These are phyloP conservation scores for Oryzias curvinotus DNA, from an alignment of 2,113 vertebrate species.

Conservation along the genomic window DNA sequence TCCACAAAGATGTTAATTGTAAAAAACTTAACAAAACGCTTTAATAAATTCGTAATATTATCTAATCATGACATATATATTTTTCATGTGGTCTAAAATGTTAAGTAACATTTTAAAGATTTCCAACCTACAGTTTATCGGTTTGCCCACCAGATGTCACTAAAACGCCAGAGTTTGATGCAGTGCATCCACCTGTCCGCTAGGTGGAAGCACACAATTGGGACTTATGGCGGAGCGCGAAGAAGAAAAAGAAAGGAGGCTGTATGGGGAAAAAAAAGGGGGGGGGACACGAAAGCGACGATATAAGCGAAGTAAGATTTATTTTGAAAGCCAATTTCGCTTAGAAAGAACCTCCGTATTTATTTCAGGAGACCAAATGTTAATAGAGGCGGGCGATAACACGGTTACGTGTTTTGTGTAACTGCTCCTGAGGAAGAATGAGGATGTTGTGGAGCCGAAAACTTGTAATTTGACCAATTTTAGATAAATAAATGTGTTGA, in stretches of 20 bases:
- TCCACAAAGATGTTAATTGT: not conserved
- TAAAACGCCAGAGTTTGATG: not conserved
- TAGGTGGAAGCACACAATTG: constrained; percentile 11
- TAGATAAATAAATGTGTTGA: too few relatives aligned
- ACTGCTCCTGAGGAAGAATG: too few relatives aligned
- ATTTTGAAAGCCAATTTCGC: too few relatives aligned
- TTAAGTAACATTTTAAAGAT: too few relatives aligned
- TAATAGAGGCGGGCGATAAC: too few relatives aligned
- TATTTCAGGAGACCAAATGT: too few relatives aligned
- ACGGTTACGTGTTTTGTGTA: too few relatives aligned
- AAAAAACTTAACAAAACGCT: not conserved
- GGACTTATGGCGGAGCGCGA: not conserved
- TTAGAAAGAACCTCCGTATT: too few relatives aligned
- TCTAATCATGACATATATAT: not conserved
- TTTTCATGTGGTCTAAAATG: not conserved
- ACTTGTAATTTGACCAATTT: too few relatives aligned
- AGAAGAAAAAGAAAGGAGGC: not conserved
- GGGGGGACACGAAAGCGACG: not conserved
- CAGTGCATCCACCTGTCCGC: constrained; percentile 13
- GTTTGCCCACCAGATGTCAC: constrained; percentile 42
- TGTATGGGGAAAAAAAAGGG: not conserved
- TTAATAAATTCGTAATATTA: not conserved
- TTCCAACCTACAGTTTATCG: not conserved
- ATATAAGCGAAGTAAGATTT: too few relatives aligned
- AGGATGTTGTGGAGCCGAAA: too few relatives aligned